These are phyloP conservation scores for Pyrgilauda ruficollis DNA, from an alignment of 2,113 vertebrate genomes.

Conservation along the genomic window DNA sequence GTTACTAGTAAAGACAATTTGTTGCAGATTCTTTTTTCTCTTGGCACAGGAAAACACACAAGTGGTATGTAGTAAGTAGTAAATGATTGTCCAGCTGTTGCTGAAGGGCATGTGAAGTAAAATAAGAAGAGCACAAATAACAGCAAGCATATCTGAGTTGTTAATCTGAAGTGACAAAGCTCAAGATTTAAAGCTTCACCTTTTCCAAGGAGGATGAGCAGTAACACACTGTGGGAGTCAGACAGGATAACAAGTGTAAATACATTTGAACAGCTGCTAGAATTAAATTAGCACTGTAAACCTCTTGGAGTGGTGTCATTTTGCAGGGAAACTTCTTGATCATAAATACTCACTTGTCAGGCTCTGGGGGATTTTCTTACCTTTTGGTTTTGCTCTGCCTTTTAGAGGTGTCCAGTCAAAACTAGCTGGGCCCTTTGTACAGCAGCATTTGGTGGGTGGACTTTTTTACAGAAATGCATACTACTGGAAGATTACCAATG, in stretches of 20 bases:
- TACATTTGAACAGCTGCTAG: background rate
- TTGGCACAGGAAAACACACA: background rate
- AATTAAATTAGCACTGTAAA: background rate
- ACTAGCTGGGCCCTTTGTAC: background rate
- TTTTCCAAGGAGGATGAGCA: background rate
- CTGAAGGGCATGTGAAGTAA: background rate
- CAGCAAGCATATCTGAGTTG: background rate
- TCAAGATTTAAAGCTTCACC: background rate
- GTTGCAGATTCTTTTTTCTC: background rate
- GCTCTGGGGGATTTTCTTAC: background rate
- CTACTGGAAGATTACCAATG: background rate
- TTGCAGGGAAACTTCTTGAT: background rate
- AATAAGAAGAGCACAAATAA: background rate
- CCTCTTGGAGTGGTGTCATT: background rate
- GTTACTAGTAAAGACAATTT: background rate
- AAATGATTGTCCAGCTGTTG: background rate
- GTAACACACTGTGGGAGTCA: background rate
- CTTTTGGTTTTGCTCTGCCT: background rate
- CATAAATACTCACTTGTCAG: background rate
- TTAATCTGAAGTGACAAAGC: background rate
- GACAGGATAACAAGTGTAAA: background rate
- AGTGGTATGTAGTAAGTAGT: background rate
- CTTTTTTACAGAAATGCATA: background rate
- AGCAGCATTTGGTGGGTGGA: background rate
- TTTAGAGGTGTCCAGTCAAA: background rate